These are phyloP conservation scores for Eulacestoma nigropectus DNA, from an alignment of 2,113 vertebrate species.

Conservation along the genomic window DNA sequence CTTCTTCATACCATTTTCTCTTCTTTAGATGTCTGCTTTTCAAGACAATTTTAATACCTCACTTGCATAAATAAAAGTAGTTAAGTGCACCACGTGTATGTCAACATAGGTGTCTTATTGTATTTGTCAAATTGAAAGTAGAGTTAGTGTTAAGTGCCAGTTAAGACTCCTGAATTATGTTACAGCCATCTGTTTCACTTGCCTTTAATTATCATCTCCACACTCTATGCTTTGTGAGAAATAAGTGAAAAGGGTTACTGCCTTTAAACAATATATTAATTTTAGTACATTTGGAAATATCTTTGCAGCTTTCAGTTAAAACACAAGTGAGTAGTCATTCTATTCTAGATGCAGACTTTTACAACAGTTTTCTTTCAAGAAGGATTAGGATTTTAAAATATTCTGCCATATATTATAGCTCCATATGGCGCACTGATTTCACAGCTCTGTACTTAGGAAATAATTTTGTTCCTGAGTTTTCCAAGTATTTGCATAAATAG, in stretches of 20 bases:
- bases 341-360: not conserved
- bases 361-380: not conserved
- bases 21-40: conserved; percentile 35
- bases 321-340: not conserved
- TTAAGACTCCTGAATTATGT: conserved; percentile 35
- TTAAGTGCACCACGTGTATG: not conserved
- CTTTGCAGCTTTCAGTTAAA: conserved; percentile 6
- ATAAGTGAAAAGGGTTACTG: not conserved
- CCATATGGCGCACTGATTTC: conserved; percentile 25
- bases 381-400: not conserved
- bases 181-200: conserved; percentile 50
- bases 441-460: not conserved
- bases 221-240: conserved; percentile 25
- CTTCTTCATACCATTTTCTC: not conserved
- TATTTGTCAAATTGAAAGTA: conserved; percentile 42
- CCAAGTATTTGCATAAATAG: conserved; percentile 44
- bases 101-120: conserved; percentile 42
- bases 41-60: conserved; percentile 31
- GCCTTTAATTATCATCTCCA: conserved; percentile 44
- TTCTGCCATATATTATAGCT: not conserved
- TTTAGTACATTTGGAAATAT: not conserved
- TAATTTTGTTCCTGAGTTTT: conserved; percentile 1
- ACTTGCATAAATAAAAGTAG: conserved; percentile 44
- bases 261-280: conserved; percentile 26
- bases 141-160: conserved; percentile 40